These are phyloP conservation scores for Rhagium mordax DNA, from an alignment of 2,888 invertebrate genomes.

Conservation along the genomic window DNA sequence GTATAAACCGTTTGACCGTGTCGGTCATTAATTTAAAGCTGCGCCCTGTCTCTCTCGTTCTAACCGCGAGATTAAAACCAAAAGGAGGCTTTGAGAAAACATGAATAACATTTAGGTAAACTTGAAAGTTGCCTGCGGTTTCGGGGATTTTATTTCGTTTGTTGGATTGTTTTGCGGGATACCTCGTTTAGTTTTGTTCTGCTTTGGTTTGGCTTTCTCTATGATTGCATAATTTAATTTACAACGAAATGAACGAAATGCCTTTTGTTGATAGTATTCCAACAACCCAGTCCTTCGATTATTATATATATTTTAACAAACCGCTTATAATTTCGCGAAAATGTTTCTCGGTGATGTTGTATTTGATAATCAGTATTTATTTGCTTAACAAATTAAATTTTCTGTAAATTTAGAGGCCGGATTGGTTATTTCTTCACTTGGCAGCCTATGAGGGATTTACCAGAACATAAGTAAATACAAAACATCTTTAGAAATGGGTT, in stretches of 20 bases:
- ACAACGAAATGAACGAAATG: conserved; percentile 28
- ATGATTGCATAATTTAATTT: conserved; percentile 33
- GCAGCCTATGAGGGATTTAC: not conserved
- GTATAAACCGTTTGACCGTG: conserved; percentile 36
- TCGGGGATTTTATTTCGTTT: conserved; percentile 32
- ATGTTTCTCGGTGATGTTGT: not conserved
- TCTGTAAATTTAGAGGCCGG: conserved; percentile 2
- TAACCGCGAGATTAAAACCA: conserved; percentile 43
- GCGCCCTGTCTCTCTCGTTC: conserved; percentile 3
- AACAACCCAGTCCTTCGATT: conserved; percentile 11
- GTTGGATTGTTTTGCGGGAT: conserved; percentile 35
- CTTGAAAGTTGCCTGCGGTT: conserved; percentile 40
- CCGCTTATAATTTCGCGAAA: not conserved
- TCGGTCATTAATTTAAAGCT: conserved; percentile 37
- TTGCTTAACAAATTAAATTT: conserved; percentile 10
- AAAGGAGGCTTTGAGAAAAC: conserved; percentile 48
- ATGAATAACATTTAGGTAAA: conserved; percentile 49
- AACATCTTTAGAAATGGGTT: not conserved
- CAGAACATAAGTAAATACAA: not conserved
- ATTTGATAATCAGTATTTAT: not conserved
- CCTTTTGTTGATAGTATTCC: conserved; percentile 17
- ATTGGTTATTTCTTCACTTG: not conserved
- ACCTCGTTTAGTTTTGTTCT: conserved; percentile 31
- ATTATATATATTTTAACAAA: conserved; percentile 11
- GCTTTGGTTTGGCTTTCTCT: conserved; percentile 30